These are phyloP conservation scores for Lepetodrilus schrolli DNA, from an alignment of 2,888 invertebrate species.

Conservation along the genomic window DNA sequence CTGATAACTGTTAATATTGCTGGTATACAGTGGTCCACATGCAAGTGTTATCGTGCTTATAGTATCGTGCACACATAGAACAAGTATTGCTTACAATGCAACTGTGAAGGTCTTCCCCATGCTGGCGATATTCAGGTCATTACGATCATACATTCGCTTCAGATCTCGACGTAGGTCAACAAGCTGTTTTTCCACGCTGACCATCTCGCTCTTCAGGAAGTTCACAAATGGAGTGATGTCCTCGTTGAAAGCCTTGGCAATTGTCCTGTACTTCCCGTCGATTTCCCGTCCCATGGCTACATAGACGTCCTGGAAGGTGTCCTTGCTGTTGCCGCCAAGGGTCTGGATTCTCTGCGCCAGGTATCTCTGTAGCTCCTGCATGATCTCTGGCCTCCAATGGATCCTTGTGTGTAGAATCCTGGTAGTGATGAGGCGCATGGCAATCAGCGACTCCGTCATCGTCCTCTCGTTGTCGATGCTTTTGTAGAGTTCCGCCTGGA, in stretches of 20 bases:
- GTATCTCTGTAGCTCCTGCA: background rate
- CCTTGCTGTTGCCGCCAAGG: background rate
- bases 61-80: too few relatives aligned
- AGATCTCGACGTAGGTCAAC: conserved; percentile 42
- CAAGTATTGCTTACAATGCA: background rate
- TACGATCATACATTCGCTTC: conserved; percentile 51
- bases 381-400: conserved; percentile 55
- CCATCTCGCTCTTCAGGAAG: conserved; percentile 44
- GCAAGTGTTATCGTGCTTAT: too few relatives aligned
- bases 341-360: background rate
- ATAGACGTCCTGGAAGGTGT: background rate
- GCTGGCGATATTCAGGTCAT: conserved; percentile 53
- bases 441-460: conserved; percentile 51
- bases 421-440: conserved; percentile 47
- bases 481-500: conserved; percentile 50
- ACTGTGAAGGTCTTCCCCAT: conserved; percentile 42
- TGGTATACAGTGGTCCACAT: background rate
- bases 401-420: conserved; percentile 56
- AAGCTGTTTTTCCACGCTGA: background rate
- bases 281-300: background rate
- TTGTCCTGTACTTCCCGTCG: conserved; percentile 46
- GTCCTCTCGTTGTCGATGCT: background rate
- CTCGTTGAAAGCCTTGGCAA: conserved; percentile 45
- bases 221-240: conserved; percentile 51
- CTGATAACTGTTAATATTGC: background rate